These are phyloP conservation scores for Diarsia brunnea DNA, from an alignment of 2,888 invertebrate genomes.

Conservation along the genomic window DNA sequence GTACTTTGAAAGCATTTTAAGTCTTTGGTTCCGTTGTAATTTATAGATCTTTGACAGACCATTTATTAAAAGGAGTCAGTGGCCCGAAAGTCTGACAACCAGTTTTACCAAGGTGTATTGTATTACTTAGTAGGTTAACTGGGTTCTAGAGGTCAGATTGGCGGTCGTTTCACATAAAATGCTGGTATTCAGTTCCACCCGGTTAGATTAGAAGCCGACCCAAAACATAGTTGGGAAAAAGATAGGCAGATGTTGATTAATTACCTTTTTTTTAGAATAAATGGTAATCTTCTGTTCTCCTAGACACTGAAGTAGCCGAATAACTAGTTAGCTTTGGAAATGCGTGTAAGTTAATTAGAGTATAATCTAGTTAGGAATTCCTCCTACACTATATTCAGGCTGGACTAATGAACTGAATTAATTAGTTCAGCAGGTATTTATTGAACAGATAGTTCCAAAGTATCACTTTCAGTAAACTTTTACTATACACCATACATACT, in stretches of 20 bases:
- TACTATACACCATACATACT: too few relatives aligned
- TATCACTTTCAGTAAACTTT: too few relatives aligned
- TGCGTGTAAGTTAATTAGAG: conserved; percentile 1
- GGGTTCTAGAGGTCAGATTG: not conserved
- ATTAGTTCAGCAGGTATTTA: not conserved
- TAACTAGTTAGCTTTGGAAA: too few relatives aligned
- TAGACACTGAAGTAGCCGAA: not conserved
- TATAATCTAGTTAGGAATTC: not conserved
- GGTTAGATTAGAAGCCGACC: not conserved
- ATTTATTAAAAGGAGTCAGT: not conserved
- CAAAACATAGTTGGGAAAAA: not conserved
- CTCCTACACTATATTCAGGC: not conserved
- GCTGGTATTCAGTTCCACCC: not conserved
- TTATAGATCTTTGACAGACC: not conserved
- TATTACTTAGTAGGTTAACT: not conserved
- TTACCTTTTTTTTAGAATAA: too few relatives aligned
- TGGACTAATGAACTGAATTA: conserved; percentile 9
- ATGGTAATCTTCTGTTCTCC: too few relatives aligned
- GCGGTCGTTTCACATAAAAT: not conserved
- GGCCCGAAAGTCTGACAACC: not conserved
- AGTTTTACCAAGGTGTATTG: too few relatives aligned
- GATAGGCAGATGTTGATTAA: too few relatives aligned
- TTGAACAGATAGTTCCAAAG: not conserved
- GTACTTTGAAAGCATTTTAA: too few relatives aligned
- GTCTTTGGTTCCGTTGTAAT: too few relatives aligned